These are phyloP conservation scores for Echinarachnius parma DNA, from an alignment of 53 echinoderm and acorn worm genomes.

Conservation along the genomic window DNA sequence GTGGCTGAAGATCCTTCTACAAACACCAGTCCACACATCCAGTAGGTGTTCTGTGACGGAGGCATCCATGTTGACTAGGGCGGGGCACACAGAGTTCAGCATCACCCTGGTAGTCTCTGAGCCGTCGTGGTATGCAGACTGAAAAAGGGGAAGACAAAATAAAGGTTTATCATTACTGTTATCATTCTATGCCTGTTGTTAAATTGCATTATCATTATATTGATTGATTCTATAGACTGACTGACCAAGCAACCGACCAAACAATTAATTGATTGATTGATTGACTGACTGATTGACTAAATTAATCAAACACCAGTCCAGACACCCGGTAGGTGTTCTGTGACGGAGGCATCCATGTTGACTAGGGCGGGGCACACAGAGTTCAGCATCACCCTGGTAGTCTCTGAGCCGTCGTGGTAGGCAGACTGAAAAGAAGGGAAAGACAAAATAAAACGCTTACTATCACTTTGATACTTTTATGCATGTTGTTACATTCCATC, in stretches of 20 bases:
- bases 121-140: constrained; percentile 93
- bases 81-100: constrained; percentile 69
- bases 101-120: constrained; percentile 79
- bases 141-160: too few relatives aligned
- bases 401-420: constrained; percentile 89
- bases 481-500: too few relatives aligned
- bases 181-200: too few relatives aligned
- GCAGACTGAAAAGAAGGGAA: too few relatives aligned
- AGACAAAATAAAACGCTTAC: too few relatives aligned
- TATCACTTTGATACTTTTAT: too few relatives aligned
- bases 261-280: too few relatives aligned
- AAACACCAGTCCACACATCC: constrained; percentile 87
- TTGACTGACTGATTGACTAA: too few relatives aligned
- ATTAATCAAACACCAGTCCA: constrained; percentile 93
- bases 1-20: constrained; percentile 88
- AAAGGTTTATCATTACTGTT: too few relatives aligned
- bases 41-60: constrained; percentile 66
- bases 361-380: constrained; percentile 72
- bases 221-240: too few relatives aligned
- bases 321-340: constrained; percentile 73
- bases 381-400: constrained; percentile 70
- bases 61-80: constrained; percentile 53
- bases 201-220: too few relatives aligned
- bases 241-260: too few relatives aligned
- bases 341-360: constrained; percentile 47